Percentiles rank a stretch among this genome's conserved stretches.
Evolutionary conservation across 1,140 invertebrate genomes (phyloP).

Genomic region (Tetranychus urticae): DNA sequence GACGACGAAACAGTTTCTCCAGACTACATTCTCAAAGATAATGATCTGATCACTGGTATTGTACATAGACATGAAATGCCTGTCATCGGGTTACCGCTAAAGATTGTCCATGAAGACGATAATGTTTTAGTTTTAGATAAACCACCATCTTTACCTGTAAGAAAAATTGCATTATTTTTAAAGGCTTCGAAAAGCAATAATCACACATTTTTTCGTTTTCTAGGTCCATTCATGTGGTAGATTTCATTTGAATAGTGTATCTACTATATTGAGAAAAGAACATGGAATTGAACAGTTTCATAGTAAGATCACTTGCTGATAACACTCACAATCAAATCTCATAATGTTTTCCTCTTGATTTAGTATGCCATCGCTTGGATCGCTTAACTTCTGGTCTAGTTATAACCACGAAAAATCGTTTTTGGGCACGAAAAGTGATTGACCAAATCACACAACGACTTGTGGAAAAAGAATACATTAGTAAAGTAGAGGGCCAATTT

Average conservation of each 20-base stretch:
- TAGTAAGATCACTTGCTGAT: slow-evolving; percentile 33
- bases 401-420: slow-evolving; percentile 71
- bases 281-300: slow-evolving; percentile 75
- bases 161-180: slow-evolving; percentile 9
- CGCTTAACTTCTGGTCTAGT: slow-evolving; percentile 44
- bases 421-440: slow-evolving; percentile 73
- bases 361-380: slow-evolving; percentile 29
- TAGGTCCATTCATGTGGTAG: slow-evolving; percentile 88
- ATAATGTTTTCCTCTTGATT: slow-evolving; percentile 22
- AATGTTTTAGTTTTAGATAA: slow-evolving; percentile 98
- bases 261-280: slow-evolving; percentile 88
- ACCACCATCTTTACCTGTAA: slow-evolving; percentile 92
- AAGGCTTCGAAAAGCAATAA: background rate
- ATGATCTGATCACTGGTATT: slow-evolving; percentile 77
- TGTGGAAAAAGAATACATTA: slow-evolving; percentile 89
- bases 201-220: background rate
- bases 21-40: slow-evolving; percentile 76
- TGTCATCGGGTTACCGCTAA: slow-evolving; percentile 46
- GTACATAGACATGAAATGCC: slow-evolving; percentile 20
- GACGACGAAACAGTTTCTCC: slow-evolving; percentile 74
- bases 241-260: slow-evolving; percentile 84
- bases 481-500: slow-evolving; percentile 84
- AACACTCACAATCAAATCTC: background rate
- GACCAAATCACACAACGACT: slow-evolving; percentile 72
- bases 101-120: slow-evolving; percentile 87